Evolutionary conservation across 2,888 invertebrate species (phyloP), one percentile per base, ranked within the genome.

Genomic region (Pyrrhia umbra): DNA sequence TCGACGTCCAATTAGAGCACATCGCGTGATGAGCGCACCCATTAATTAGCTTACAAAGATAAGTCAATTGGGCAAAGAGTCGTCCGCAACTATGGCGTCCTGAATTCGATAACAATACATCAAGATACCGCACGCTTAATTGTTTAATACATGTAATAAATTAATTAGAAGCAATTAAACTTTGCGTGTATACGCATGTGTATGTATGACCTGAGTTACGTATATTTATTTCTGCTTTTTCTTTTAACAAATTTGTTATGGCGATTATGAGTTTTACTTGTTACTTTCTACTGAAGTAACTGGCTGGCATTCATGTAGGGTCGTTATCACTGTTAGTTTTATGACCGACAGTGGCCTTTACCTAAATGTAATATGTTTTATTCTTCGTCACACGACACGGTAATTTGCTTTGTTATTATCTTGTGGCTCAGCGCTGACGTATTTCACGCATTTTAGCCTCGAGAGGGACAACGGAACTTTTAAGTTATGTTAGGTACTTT

Each of bases 131-230:
- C 83, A 81, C 84, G 82, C 88, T 90, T 93, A 93, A 94, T 93
- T 94, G 94, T 94, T 94, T 94, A 94, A 94, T 94, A 89, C 92
- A 89, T 91, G 93, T 94, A 91, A 93, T 94, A 94, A 94, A 94
- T 94, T 94, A 94, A 94, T 94, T 92, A 94, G 92, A 88, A 83
- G 87, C 92, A 89, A 93, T 93, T 94, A 90, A 83, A 83, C 90
- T 89, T 92, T 84, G 94, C 94, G 93, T 94, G 93, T 86, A 75
- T 79, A 81, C 83, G 63, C 76, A 83, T 83, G 72, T 67, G 68
- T 88, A 82, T 83, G 75, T 75, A 69, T 89, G 88, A 86, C 87
- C 87, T 81, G 83, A 42, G 85, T 88, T 87, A 89, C 89, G 88
- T 90, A 86, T 80, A 74, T 80, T 77, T 76, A 79, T 82, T 82